Evolutionary conservation across 2,888 invertebrate species (phyloP).

Genomic region (Hofmannophila pseudospretella): DNA sequence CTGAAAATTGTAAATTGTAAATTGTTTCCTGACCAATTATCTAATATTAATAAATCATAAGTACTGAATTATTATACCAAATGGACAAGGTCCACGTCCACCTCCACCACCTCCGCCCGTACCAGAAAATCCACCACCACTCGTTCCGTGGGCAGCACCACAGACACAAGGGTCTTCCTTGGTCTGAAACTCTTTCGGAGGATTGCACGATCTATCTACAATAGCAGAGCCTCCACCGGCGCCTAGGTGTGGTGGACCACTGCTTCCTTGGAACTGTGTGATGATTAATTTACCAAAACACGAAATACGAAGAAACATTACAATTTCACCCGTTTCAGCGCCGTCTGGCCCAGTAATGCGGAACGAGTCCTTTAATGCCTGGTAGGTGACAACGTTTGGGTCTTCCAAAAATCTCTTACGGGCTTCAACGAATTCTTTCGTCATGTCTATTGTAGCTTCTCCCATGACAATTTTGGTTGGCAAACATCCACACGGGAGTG

Average conservation of each 20-base stretch:
- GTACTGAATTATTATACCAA: constrained; percentile 40
- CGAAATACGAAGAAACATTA: constrained; percentile 80
- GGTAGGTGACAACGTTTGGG: constrained; percentile 67
- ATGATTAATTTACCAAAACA: constrained; percentile 82
- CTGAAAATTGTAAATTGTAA: constrained; percentile 20
- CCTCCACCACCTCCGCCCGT: constrained; percentile 21
- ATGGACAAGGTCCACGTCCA: constrained; percentile 37
- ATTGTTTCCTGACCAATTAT: not conserved
- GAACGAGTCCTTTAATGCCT: constrained; percentile 80
- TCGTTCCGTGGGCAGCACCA: constrained; percentile 36
- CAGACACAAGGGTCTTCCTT: constrained; percentile 55
- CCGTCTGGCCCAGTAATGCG: constrained; percentile 70
- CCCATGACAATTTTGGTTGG: constrained; percentile 81
- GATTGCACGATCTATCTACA: constrained; percentile 57
- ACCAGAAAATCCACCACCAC: constrained; percentile 9
- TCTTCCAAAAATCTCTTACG: constrained; percentile 67
- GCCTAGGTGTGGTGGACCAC: constrained; percentile 41
- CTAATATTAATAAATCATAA: not conserved
- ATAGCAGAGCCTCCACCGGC: constrained; percentile 30
- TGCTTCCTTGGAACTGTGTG: constrained; percentile 79
- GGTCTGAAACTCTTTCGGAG: constrained; percentile 45
- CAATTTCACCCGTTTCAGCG: constrained; percentile 74
- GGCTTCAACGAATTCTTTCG: constrained; percentile 78
- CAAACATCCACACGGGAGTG: constrained; percentile 78
- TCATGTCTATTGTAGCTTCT: constrained; percentile 75